A percentile compares a stretch with the other conserved stretches of the same genome.
Conservation (phyloP, 2,888 invertebrate genomes). For the Drosophila borealis region DNA sequence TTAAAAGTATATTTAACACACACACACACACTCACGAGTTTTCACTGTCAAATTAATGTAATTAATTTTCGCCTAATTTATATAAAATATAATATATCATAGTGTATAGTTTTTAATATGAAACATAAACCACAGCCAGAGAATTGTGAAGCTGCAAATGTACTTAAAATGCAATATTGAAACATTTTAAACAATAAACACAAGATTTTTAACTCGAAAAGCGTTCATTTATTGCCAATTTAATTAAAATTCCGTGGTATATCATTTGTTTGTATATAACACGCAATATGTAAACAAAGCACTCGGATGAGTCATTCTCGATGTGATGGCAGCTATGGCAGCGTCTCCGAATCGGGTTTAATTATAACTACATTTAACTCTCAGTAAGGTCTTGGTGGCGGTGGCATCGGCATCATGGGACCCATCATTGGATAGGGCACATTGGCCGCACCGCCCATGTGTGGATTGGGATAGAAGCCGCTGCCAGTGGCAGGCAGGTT, state of each 20-base stretch:
- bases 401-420: conserved; percentile 93
- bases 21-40: conserved; percentile 8
- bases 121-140: conserved; percentile 12
- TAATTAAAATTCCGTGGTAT: not conserved
- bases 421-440: conserved; percentile 86
- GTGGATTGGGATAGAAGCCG: conserved; percentile 51
- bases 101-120: conserved; percentile 39
- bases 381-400: conserved; percentile 90
- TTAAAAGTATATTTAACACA: not conserved
- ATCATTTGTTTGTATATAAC: not conserved
- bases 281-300: conserved; percentile 35
- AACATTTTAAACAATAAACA: conserved; percentile 64
- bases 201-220: conserved; percentile 68
- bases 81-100: conserved; percentile 46
- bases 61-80: conserved; percentile 65
- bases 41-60: conserved; percentile 52
- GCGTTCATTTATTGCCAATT: conserved; percentile 10
- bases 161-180: conserved; percentile 66
- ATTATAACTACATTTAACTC: not conserved
- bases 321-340: conserved; percentile 45
- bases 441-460: conserved; percentile 37
- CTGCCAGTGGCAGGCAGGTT: conserved; percentile 76
- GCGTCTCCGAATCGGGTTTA: conserved; percentile 33
- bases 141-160: conserved; percentile 50
- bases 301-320: conserved; percentile 45